Evolutionary conservation across 2,113 vertebrate species (phyloP), one percentile per base, ranked within the genome.

Genomic region (Mola mola): DNA sequence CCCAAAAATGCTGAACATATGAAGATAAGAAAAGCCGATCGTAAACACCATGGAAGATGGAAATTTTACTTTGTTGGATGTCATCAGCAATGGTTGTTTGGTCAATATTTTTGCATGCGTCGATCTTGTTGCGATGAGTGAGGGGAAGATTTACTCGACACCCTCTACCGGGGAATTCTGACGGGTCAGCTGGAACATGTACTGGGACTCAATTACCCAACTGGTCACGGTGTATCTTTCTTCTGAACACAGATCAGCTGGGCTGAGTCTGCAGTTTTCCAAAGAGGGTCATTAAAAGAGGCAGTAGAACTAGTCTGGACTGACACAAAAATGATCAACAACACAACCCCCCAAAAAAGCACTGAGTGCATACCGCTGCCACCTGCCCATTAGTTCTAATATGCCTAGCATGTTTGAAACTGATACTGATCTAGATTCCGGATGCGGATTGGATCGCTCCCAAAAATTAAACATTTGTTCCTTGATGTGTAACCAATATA

Each of bases 171-270:
- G 59, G 56, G 67, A 72, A 81, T 86, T 53, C 66, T 65, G 65
- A 59, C 31, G 58, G 64, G 72, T 83, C 83, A 81, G 66, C 70
- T 64, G 65, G 60, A 76, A 71, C 56, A 58, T 79, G 62, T 66
- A 61, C 53, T 62, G 36, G 70, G 66, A 73, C 68, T 82, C 44
- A 57, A 62, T 79, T 83, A 81, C 75, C 75, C 72, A 75, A 81
- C 82, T 55, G 52, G 28, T 43, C 8, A 4, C 42, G 58, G 77
- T 78, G 68, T 82, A 81, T 87, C 69, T 78, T 82, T 82, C 66
- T 51, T 75, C 53, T 58, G 36, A 63, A 51, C 69, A 68, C 49
- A 69, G 67, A 81, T 80, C 76, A 72, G 50, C 66, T 46, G 26
- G 24, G 57, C 73, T 68, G 59, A 81, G 64, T 55, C 65, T 70